phyloP scores from a whole-genome alignment of 1,140 invertebrate species.

The Drosophila murphyi region DNA sequence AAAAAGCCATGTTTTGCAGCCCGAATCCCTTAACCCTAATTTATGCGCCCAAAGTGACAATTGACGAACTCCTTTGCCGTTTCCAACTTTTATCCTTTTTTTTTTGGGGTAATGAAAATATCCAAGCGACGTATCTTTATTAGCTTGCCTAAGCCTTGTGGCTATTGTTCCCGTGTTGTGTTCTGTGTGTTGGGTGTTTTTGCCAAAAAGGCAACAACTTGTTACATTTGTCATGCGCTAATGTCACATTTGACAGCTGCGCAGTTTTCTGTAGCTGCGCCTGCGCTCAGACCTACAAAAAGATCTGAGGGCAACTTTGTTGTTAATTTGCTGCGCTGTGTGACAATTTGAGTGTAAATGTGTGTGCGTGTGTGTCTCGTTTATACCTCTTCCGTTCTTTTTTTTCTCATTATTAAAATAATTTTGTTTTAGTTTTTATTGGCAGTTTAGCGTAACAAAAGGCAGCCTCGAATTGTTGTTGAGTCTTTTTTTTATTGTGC shows the following conservation, averaged over 20 bases:
- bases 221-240: constrained; percentile 84
- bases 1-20: constrained; percentile 17
- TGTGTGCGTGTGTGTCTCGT: constrained; percentile 12
- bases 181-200: constrained; percentile 42
- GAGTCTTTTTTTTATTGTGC: constrained; percentile 57
- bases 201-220: constrained; percentile 73
- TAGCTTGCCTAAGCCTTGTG: constrained; percentile 64
- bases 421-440: constrained; percentile 83
- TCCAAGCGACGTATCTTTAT: constrained; percentile 80
- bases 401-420: constrained; percentile 68
- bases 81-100: constrained; percentile 26
- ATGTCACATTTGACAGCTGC: constrained; percentile 82
- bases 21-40: constrained; percentile 77
- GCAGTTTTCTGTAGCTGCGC: constrained; percentile 58
- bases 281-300: constrained; percentile 46
- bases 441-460: constrained; percentile 78
- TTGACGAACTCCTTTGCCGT: constrained; percentile 68
- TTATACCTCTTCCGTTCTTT: not conserved
- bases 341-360: constrained; percentile 57
- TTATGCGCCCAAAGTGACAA: constrained; percentile 80
- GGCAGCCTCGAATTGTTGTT: constrained; percentile 38
- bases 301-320: constrained; percentile 74
- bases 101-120: constrained; percentile 78
- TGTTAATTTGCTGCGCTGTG: constrained; percentile 74
- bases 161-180: constrained; percentile 25